phyloP scores from a whole-genome alignment of 2,888 invertebrate genomes.

The Melinaea marsaeus region DNA sequence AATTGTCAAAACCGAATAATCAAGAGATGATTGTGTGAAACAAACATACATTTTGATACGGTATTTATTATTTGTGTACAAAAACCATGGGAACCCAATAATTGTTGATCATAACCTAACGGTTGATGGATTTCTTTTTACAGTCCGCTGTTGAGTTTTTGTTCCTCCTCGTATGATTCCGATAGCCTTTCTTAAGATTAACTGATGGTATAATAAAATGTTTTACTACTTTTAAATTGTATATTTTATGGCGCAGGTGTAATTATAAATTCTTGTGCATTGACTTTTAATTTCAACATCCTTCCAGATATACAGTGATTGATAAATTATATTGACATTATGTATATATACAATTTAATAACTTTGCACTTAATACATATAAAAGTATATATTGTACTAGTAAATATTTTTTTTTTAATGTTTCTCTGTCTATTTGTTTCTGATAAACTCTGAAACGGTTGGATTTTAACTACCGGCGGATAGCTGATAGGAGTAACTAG shows the following conservation, averaged over 20 bases:
- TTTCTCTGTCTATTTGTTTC: too few relatives aligned
- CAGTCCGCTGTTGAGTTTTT: constrained; percentile 54
- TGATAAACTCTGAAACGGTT: too few relatives aligned
- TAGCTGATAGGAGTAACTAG: too few relatives aligned
- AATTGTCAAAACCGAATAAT: constrained; percentile 15
- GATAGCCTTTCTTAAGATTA: constrained; percentile 3
- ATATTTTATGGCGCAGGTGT: constrained; percentile 3
- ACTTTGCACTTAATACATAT: too few relatives aligned
- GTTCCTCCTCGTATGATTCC: constrained; percentile 11
- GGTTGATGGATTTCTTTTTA: constrained; percentile 65
- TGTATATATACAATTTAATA: not conserved
- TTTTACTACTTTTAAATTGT: constrained; percentile 7
- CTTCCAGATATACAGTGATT: not conserved
- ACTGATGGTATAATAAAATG: not conserved
- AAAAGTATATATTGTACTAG: too few relatives aligned
- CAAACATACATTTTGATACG: constrained; percentile 55
- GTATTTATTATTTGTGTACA: constrained; percentile 50
- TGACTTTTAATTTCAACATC: constrained; percentile 2
- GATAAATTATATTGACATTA: not conserved
- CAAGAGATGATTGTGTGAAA: constrained; percentile 38
- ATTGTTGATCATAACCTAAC: constrained; percentile 54
- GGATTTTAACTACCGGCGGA: too few relatives aligned
- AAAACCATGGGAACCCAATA: constrained; percentile 57
- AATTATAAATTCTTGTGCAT: constrained; percentile 1
- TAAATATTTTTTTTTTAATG: too few relatives aligned